A percentile compares a stretch with the other conserved stretches of the same genome.
Conservation (phyloP, 2,113 vertebrate genomes). For the Pelecanus crispus region DNA sequence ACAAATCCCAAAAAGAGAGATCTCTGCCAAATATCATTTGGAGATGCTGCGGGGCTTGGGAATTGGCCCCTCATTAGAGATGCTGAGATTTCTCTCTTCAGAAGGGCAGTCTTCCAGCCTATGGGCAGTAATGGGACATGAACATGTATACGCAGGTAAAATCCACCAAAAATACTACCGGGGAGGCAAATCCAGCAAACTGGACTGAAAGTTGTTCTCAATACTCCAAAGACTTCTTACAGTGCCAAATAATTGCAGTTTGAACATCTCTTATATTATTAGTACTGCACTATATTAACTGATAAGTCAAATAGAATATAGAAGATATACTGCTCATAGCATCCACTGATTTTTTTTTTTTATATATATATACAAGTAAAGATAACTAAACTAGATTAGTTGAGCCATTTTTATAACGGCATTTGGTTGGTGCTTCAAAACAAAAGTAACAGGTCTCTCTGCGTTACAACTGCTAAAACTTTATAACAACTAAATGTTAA, state of each 20-base stretch:
- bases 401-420: neutral
- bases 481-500: neutral
- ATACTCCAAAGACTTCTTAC: neutral
- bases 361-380: neutral
- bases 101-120: neutral
- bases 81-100: neutral
- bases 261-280: neutral
- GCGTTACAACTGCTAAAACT: neutral
- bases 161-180: neutral
- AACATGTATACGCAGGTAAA: neutral
- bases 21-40: neutral
- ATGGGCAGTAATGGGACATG: neutral
- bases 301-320: neutral
- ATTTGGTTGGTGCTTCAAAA: neutral
- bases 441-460: neutral
- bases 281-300: neutral
- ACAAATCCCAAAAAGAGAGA: neutral
- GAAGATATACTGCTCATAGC: neutral
- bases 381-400: neutral
- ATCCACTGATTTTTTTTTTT: neutral
- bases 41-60: neutral
- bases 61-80: neutral
- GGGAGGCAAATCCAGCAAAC: neutral
- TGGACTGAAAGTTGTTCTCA: neutral
- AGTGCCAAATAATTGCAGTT: neutral